Percentiles rank a stretch among this genome's conserved stretches.
Conservation (phyloP, 1,140 invertebrate genomes). For the Megalopta genalis region DNA sequence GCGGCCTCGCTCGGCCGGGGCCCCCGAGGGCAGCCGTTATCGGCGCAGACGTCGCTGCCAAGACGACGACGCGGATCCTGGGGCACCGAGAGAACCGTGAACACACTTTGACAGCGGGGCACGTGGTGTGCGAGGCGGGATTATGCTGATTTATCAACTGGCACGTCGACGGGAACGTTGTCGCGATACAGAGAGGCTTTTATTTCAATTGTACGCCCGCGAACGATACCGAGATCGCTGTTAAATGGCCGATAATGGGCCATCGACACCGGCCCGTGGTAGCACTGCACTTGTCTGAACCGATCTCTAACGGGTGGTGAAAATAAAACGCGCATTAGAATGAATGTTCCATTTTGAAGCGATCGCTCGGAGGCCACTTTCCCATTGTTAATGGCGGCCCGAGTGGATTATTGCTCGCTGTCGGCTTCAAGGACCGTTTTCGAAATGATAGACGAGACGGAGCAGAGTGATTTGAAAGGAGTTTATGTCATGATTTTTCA, state of each 20-base stretch:
- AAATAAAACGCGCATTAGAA: too few relatives aligned
- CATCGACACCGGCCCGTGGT: not conserved
- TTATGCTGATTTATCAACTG: slow-evolving; percentile 40
- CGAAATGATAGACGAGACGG: too few relatives aligned
- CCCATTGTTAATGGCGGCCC: too few relatives aligned
- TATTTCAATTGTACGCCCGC: not conserved
- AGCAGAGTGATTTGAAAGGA: too few relatives aligned
- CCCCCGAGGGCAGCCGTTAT: slow-evolving; percentile 24
- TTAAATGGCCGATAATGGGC: slow-evolving; percentile 13
- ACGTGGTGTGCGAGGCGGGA: not conserved
- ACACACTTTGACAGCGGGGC: slow-evolving; percentile 10
- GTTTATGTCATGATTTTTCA: too few relatives aligned
- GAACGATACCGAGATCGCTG: not conserved
- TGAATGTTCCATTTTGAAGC: too few relatives aligned
- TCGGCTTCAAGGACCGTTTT: too few relatives aligned
- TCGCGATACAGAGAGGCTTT: slow-evolving; percentile 22
- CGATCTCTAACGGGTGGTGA: not conserved
- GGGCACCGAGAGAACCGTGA: not conserved
- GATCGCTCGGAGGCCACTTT: too few relatives aligned
- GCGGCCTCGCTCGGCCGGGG: slow-evolving; percentile 26
- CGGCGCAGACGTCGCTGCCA: slow-evolving; percentile 20
- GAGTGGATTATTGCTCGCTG: too few relatives aligned
- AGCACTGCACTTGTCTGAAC: not conserved
- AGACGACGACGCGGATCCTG: slow-evolving; percentile 22
- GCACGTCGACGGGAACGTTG: slow-evolving; percentile 8